Percentiles rank a stretch among this genome's conserved stretches.
Conservation (phyloP, 2,113 vertebrate genomes). For the Psophia crepitans region DNA sequence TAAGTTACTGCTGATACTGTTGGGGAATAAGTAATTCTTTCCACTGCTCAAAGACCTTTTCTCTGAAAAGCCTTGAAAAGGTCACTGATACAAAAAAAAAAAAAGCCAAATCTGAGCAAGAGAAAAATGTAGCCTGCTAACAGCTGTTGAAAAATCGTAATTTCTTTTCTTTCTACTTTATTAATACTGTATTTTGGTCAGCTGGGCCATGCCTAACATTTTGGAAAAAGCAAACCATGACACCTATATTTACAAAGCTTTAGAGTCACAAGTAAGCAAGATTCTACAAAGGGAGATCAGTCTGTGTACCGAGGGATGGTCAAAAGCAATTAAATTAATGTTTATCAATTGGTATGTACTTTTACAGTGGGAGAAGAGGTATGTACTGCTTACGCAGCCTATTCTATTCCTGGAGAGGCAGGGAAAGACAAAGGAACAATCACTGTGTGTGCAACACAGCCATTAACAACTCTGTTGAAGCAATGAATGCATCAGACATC, state of each 20-base stretch:
- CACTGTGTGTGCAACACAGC: fast-evolving
- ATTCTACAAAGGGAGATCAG: not conserved
- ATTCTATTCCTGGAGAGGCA: not conserved
- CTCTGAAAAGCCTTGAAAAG: not conserved
- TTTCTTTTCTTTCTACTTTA: not conserved
- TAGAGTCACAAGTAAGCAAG: not conserved
- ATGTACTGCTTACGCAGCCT: not conserved
- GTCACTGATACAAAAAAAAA: not conserved
- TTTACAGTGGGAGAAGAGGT: not conserved
- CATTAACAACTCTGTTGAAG: not conserved
- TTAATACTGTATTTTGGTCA: not conserved
- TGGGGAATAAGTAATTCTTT: not conserved
- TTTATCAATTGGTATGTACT: not conserved
- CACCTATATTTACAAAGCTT: not conserved
- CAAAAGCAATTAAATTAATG: not conserved
- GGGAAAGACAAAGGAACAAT: not conserved
- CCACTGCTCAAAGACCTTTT: not conserved
- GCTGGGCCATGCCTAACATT: not conserved
- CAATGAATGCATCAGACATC: not conserved
- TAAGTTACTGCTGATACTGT: not conserved
- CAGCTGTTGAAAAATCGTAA: not conserved
- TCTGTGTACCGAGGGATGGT: too few species aligned
- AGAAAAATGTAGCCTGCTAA: not conserved
- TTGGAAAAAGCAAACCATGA: not conserved
- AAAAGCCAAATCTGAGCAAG: not conserved